Evolutionary conservation across 1,140 invertebrate genomes (phyloP).

Genomic region (Leucophenga varia): DNA sequence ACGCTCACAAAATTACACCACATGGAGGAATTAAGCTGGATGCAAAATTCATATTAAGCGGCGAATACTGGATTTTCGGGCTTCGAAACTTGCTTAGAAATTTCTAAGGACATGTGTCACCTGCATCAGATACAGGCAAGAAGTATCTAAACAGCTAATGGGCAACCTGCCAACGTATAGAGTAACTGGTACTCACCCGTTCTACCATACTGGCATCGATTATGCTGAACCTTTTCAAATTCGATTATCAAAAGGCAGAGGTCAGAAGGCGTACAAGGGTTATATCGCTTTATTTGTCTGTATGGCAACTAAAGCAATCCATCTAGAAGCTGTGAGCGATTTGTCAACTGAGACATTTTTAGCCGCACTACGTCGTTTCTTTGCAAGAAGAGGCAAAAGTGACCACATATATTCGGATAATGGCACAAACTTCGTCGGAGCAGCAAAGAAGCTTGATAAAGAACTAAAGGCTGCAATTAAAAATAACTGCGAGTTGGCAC

Average conservation of each 20-base stretch:
- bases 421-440: conserved; percentile 44
- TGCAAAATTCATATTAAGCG: too few species aligned
- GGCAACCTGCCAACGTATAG: too few species aligned
- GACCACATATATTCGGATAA: conserved; percentile 29
- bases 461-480: background rate
- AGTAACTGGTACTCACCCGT: too few species aligned
- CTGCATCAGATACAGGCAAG: too few species aligned
- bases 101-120: too few species aligned
- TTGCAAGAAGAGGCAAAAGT: conserved; percentile 35
- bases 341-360: conserved; percentile 33
- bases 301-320: conserved; percentile 34
- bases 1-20: too few species aligned
- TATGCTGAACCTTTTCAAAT: too few species aligned
- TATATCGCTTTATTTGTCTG: conserved; percentile 33
- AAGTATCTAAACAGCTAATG: too few species aligned
- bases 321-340: conserved; percentile 35
- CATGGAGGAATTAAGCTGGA: too few species aligned
- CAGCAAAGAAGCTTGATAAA: conserved; percentile 22
- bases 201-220: too few species aligned
- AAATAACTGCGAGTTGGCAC: background rate
- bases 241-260: background rate
- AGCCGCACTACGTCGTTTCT: conserved; percentile 34
- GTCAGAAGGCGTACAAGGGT: background rate
- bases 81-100: too few species aligned
- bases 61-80: too few species aligned